Base-by-base conservation (phyloP, 2,113 vertebrate species). In the Microcebus jonahi region DNA sequence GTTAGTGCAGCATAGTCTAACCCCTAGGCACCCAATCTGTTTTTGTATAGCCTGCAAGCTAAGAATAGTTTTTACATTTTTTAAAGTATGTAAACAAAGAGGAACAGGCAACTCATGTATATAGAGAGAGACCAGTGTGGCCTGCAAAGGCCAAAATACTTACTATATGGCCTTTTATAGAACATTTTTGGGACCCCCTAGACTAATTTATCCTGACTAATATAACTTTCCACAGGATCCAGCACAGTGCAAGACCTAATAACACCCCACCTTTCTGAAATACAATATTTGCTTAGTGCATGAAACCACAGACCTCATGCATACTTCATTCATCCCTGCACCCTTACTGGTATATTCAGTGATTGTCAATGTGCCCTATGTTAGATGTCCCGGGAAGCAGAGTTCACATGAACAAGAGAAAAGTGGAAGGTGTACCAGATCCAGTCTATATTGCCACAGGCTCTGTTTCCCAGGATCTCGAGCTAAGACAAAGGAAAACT, bases 301-400 rank as follows among this genome's bases (percentile, higher is more conserved):
- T 3, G 11, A 65, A n/a, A 42, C 55, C 17, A 1, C 0, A 20
- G 18, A 8, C 67, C 27, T 15, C 27, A 29, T 4, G 29, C 20
- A 0, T 21, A 5, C 80, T 25, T 81, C 36, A 6, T 71, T 65
- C 68, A 34, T 27, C 63, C 42, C 85, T 53, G n/a, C 10, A 17
- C 34, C 48, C 77, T 55, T 42, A 23, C 9, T 23, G 25, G 17
- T 25, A 57, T 27, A 57, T 27, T n/a, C 2, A 50, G 39, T 31
- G n/a, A 53, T 39, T 59, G 11, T 73, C 21, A 73, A 29, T 18
- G 8, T 29, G 39, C 48, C 50, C 15, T 5, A 0, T 39, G 39
- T 29, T 45, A n/a, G 11, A 31, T 57, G 42, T 87, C n/a, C 53
- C 57, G 31, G 50, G 79, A 85, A 70, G 89, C 80, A 86, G 50